Evolutionary conservation across 2,888 invertebrate genomes (phyloP).

Genomic region (Halocaridina rubra): DNA sequence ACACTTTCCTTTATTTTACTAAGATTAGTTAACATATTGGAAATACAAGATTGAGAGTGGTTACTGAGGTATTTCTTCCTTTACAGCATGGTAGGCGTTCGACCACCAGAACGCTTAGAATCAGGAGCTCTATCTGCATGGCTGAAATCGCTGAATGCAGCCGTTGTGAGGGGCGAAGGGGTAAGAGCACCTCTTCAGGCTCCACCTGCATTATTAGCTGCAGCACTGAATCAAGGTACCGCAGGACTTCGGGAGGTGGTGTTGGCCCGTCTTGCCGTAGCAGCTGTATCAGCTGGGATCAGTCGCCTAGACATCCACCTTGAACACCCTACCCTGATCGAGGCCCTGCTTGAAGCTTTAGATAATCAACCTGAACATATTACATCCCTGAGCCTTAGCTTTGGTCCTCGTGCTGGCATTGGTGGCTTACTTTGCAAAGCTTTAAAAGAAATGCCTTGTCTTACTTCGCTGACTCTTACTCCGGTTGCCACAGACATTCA

Average conservation of each 20-base stretch:
- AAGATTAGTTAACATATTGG: no score
- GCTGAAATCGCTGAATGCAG: slow-evolving; percentile 23
- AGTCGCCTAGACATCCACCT: slow-evolving; percentile 35
- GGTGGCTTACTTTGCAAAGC: slow-evolving; percentile 18
- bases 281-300: slow-evolving; percentile 38
- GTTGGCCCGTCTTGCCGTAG: slow-evolving; percentile 45
- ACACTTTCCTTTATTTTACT: no score
- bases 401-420: slow-evolving; percentile 30
- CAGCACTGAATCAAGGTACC: slow-evolving; percentile 18
- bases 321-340: slow-evolving; percentile 36
- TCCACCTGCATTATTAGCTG: slow-evolving; percentile 39
- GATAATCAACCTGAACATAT: slow-evolving; percentile 10
- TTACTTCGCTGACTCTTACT: slow-evolving; percentile 36
- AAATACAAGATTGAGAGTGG: no score
- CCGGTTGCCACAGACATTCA: slow-evolving; percentile 38
- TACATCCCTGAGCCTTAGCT: slow-evolving; percentile 28
- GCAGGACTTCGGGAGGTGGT: slow-evolving; percentile 38
- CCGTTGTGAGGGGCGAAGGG: slow-evolving; percentile 27
- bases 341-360: slow-evolving; percentile 39
- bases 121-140: slow-evolving; percentile 28
- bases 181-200: slow-evolving; percentile 36
- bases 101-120: slow-evolving; percentile 31
- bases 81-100: slow-evolving; percentile 46
- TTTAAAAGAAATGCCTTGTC: slow-evolving; percentile 17
- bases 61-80: background rate